These are phyloP conservation scores for Eudorcas thomsonii DNA, from an alignment of 2,113 vertebrate genomes.

Conservation along the genomic window DNA sequence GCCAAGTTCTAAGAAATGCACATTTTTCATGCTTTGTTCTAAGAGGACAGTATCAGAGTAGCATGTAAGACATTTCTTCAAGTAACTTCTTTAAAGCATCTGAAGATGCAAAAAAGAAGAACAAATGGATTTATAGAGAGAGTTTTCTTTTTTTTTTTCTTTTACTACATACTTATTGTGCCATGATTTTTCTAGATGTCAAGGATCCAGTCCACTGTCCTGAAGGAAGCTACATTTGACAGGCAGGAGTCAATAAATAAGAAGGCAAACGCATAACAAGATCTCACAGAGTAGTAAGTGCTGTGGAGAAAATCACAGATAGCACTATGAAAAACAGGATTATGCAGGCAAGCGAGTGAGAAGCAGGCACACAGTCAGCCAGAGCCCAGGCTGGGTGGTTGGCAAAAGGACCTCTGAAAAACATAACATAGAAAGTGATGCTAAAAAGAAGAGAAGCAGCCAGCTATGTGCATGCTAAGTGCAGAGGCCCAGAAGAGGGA, in stretches of 20 bases:
- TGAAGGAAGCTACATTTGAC: not conserved
- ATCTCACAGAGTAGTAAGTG: not conserved
- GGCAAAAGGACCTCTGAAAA: not conserved
- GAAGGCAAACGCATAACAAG: not conserved
- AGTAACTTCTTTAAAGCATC: not conserved
- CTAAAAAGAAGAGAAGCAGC: not conserved
- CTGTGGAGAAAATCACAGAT: not conserved
- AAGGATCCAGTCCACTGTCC: not conserved
- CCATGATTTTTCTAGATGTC: not conserved
- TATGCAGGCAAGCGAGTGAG: too few species aligned
- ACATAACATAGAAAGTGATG: not conserved
- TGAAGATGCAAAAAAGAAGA: not conserved
- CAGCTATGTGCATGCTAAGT: not conserved
- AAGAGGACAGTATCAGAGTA: slow-evolving; percentile 22
- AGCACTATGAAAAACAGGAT: accelerated
- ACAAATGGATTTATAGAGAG: not conserved
- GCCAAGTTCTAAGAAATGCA: not conserved
- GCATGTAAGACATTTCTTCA: not conserved
- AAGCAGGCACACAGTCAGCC: accelerated
- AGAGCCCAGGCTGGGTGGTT: not conserved
- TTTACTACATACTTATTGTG: not conserved
- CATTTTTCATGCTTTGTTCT: not conserved
- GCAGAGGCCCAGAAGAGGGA: not conserved
- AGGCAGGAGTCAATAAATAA: not conserved
- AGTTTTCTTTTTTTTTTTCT: not conserved